phyloP scores from a whole-genome alignment of 2,113 vertebrate species.

The Mellivora capensis region DNA sequence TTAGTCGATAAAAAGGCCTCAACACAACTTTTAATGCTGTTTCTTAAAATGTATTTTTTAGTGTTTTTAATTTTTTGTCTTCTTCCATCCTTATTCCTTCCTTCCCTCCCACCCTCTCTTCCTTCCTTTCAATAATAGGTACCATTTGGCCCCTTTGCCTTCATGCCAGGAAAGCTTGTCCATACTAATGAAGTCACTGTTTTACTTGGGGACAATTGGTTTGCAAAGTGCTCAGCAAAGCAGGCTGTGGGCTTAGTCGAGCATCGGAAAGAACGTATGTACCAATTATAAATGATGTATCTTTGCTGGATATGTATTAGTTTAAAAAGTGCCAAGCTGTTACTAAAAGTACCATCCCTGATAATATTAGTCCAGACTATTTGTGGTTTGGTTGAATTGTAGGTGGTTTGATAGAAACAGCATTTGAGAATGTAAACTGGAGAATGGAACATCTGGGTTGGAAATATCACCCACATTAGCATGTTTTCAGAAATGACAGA shows the following conservation, averaged over 20 bases:
- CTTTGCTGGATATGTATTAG: neutral
- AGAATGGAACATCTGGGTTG: neutral
- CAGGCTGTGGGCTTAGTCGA: conserved; percentile 91
- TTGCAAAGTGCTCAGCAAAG: conserved; percentile 95
- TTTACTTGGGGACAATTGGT: conserved; percentile 98
- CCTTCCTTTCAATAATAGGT: conserved; percentile 84
- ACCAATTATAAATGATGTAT: conserved; percentile 16
- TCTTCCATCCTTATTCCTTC: neutral
- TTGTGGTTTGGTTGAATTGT: neutral
- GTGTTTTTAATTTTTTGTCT: conserved; percentile 15
- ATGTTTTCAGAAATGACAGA: neutral
- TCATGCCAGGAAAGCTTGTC: conserved; percentile 97
- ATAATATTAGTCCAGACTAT: neutral
- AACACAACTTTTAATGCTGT: neutral
- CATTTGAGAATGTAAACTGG: neutral
- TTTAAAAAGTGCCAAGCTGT: neutral
- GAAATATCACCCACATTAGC: neutral
- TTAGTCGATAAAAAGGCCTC: neutral
- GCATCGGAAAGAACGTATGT: conserved; percentile 94
- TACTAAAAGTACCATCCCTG: neutral
- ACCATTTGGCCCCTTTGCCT: conserved; percentile 96
- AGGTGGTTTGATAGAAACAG: neutral
- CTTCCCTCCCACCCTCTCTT: too few species aligned
- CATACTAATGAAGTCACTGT: conserved; percentile 96
- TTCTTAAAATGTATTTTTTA: conserved; percentile 19